Conservation (phyloP, 2,888 invertebrate species). For the Anoplius nigerrimus region DNA sequence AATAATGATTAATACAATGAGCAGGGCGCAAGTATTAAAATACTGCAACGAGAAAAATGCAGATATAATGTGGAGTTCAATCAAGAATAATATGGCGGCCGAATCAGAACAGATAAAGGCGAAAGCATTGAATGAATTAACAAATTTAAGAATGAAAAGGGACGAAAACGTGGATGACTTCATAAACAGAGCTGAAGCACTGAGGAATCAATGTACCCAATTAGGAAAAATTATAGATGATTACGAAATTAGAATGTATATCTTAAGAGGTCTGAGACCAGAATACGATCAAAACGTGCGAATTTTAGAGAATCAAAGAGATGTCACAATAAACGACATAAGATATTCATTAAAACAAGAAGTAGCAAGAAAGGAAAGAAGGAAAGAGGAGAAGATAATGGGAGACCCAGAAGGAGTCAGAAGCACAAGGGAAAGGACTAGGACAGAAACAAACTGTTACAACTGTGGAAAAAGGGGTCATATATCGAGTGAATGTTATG, state of each 20-base stretch:
- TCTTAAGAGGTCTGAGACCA: too few relatives aligned
- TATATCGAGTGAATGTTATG: constrained; percentile 5
- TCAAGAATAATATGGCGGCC: constrained; percentile 24
- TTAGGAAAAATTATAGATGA: too few relatives aligned
- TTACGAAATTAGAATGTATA: too few relatives aligned
- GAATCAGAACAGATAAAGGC: constrained; percentile 24
- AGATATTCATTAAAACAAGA: too few relatives aligned
- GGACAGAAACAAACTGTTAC: constrained; percentile 3
- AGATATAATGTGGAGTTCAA: constrained; percentile 18
- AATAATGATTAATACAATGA: constrained; percentile 24
- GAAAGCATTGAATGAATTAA: constrained; percentile 15
- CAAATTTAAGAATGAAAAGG: constrained; percentile 13
- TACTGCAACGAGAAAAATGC: constrained; percentile 18
- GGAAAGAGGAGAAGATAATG: too few relatives aligned
- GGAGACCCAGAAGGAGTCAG: neutral
- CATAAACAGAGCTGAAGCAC: too few relatives aligned
- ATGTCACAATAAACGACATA: too few relatives aligned
- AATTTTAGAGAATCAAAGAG: too few relatives aligned
- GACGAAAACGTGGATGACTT: neutral
- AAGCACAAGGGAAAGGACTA: constrained; percentile 7
- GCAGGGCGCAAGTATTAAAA: constrained; percentile 14
- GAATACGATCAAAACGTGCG: too few relatives aligned
- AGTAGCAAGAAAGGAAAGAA: too few relatives aligned
- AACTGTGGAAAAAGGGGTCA: constrained; percentile 18
- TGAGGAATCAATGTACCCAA: too few relatives aligned